phyloP scores from a whole-genome alignment of 2,888 invertebrate genomes.

The Dryobota labecula region DNA sequence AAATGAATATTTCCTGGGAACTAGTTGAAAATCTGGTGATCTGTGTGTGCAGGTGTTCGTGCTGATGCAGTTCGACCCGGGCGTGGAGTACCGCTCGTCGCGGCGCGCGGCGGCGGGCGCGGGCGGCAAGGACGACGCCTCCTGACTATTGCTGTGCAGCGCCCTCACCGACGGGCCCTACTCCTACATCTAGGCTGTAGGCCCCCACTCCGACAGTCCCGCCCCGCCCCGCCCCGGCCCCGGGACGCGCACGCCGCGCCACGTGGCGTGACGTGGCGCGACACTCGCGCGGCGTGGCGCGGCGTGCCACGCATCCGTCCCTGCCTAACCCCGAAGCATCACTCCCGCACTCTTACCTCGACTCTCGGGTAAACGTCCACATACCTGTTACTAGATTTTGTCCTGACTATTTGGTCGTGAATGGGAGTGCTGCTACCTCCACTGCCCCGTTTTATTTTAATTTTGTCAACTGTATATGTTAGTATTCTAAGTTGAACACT shows the following conservation, averaged over 20 bases:
- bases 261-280: conserved; percentile 16
- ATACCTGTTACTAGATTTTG: conserved; percentile 50
- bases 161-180: conserved; percentile 99
- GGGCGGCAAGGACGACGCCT: conserved; percentile 96
- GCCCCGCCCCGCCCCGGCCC: conserved; percentile 58
- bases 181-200: conserved; percentile 94
- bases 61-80: conserved; percentile 99
- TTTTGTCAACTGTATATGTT: conserved; percentile 66
- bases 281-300: conserved; percentile 28
- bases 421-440: conserved; percentile 61
- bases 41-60: conserved; percentile 95
- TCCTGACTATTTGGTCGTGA: conserved; percentile 49
- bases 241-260: conserved; percentile 36
- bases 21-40: neutral
- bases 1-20: neutral
- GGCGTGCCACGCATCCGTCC: conserved; percentile 40
- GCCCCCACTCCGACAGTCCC: conserved; percentile 77
- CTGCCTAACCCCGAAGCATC: conserved; percentile 45
- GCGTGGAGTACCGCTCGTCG: conserved; percentile 98
- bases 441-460: conserved; percentile 64
- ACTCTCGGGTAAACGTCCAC: conserved; percentile 62
- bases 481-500: conserved; percentile 63
- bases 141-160: conserved; percentile 99
- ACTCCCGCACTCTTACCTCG: conserved; percentile 52
- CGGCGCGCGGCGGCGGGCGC: conserved; percentile 89